Percentiles rank a stretch among this genome's conserved stretches.
phyloP scores from a whole-genome alignment of 2,888 invertebrate species.

The Pristionchus exspectatus region DNA sequence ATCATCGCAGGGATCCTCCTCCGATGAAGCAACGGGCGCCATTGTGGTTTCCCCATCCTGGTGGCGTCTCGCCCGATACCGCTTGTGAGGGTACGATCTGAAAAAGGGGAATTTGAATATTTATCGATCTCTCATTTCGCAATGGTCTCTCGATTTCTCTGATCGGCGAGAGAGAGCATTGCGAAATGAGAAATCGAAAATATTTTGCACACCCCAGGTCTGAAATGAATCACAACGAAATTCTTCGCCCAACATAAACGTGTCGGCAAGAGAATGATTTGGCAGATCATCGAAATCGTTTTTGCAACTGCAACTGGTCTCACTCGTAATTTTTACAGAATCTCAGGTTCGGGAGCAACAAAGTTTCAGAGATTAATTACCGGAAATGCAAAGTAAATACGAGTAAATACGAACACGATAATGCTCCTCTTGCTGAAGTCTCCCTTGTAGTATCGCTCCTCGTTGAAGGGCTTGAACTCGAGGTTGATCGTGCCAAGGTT shows the following conservation, averaged over 20 bases:
- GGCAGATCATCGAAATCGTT: no score
- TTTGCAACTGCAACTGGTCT: no score
- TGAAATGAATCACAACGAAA: no score
- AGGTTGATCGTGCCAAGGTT: conserved; percentile 48
- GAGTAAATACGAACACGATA: neutral
- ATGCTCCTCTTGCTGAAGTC: neutral
- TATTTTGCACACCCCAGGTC: no score
- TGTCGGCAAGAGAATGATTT: no score
- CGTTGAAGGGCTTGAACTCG: conserved; percentile 54
- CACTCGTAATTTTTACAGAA: no score
- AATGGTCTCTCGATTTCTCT: neutral
- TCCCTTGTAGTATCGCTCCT: conserved; percentile 48
- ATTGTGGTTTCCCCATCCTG: neutral
- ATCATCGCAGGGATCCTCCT: neutral
- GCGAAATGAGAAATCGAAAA: neutral
- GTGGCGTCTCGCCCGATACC: neutral
- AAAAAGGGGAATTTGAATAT: neutral
- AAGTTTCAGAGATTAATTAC: no score
- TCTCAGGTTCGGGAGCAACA: no score
- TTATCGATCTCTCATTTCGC: neutral
- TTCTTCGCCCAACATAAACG: no score
- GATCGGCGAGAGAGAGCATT: neutral
- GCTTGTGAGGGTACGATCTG: conserved; percentile 10
- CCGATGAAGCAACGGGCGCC: neutral
- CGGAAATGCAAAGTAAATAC: no score